Evolutionary conservation across 1,140 invertebrate species (phyloP), one percentile per base, ranked within the genome.

Genomic region (Neodiprion virginianus): DNA sequence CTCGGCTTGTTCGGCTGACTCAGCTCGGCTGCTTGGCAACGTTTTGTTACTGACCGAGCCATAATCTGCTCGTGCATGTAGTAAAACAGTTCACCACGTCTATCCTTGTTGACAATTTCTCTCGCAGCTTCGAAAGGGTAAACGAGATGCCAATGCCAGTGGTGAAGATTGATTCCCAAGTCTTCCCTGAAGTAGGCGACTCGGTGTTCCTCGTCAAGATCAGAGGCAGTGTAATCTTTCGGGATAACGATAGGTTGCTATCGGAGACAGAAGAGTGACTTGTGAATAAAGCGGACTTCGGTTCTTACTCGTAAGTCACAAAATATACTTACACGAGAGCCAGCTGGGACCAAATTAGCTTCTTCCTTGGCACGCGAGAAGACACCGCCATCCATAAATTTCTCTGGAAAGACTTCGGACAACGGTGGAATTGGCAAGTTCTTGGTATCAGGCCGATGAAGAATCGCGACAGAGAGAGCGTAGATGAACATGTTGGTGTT

Each of bases 81-180:
- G 78, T 93, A 95, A 88, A 95, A 95, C 0, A 95, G 87, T 82
- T 95, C 94, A 1, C 94, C 94, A 23, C 93, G 88, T 47, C 94
- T 84, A 85, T 95, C 92, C 84, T 94, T 93, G 79, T 89, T 85
- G 1, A 94, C 93, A 69, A 94, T 90, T 61, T 83, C 75, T 77
- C 69, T 88, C 85, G 12, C 83, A 1, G 91, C 90, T 74, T 93
- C 91, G 80, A 92, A 93, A 1, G 94, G 94, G 81, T 95, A 95
- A 4, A 95, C 93, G 72, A 95, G 87, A 86, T 96, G 94, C 94
- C 92, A 94, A 85, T 96, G 95, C 95, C 95, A 97, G 80, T 97
- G 94, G 84, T 93, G 92, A 68, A 91, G 85, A 84, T 92, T 92
- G 72, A 92, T 86, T 8, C 91, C 91, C 49, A 89, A 80, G 79